These are phyloP conservation scores for Gerosis bhagava DNA, from an alignment of 2,888 invertebrate genomes.

Conservation along the genomic window DNA sequence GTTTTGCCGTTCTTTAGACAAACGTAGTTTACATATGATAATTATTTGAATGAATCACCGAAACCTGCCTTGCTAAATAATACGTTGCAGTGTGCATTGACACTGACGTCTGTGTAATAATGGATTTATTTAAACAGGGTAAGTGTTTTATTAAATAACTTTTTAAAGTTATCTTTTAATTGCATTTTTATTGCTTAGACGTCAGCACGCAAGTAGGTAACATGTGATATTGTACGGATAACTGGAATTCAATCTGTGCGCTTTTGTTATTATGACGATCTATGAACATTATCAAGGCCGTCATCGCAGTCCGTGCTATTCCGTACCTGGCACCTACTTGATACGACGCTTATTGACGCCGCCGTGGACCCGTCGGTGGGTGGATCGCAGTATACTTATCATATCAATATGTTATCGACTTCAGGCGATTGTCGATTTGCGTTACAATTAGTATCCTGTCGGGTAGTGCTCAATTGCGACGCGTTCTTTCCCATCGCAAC, in stretches of 20 bases:
- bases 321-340: slow-evolving; percentile 66
- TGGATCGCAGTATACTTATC: slow-evolving; percentile 58
- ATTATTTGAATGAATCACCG: slow-evolving; percentile 12
- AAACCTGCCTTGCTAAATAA: slow-evolving; percentile 11
- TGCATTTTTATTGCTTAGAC: too few relatives aligned
- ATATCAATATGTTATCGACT: slow-evolving; percentile 52
- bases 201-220: too few relatives aligned
- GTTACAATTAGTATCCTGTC: slow-evolving; percentile 6
- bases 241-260: too few relatives aligned
- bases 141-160: slow-evolving; percentile 26
- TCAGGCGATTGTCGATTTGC: slow-evolving; percentile 26
- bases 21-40: not conserved
- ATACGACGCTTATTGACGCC: slow-evolving; percentile 40
- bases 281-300: slow-evolving; percentile 75
- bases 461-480: slow-evolving; percentile 18
- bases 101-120: slow-evolving; percentile 33
- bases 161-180: too few relatives aligned
- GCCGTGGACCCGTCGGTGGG: slow-evolving; percentile 55
- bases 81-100: slow-evolving; percentile 27
- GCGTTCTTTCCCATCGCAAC: slow-evolving; percentile 16
- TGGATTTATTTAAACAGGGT: slow-evolving; percentile 64
- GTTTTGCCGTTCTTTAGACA: too few relatives aligned
- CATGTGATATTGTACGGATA: too few relatives aligned
- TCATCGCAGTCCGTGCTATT: slow-evolving; percentile 60
- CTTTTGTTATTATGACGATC: slow-evolving; percentile 41